Base-by-base conservation (phyloP, 2,888 invertebrate species). In the Tinea trinotella region DNA sequence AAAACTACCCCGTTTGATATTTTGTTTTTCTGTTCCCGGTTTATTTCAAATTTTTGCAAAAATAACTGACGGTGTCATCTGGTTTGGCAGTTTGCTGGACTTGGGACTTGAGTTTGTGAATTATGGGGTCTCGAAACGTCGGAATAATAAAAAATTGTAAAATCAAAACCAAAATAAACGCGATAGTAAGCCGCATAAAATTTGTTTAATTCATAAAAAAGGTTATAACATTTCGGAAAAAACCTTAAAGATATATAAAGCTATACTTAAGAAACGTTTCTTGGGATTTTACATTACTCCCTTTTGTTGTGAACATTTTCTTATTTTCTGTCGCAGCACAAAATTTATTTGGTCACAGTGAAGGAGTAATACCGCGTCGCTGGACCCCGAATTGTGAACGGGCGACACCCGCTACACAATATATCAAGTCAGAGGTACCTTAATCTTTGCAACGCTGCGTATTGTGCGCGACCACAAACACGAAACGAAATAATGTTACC, bases 311-410 rank as follows among this genome's bases (percentile, higher is more conserved):
- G 48, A 19, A 3, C 66, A 65, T 68, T 69, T 71, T 67, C 68
- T 68, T 73, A 71, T 73, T 70, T 50, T 72, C 66, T 68, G 66
- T 59, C 64, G 64, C 59, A 62, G 60, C 61, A 61, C 63, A 62
- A 68, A 69, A 75, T 73, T 71, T 76, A 75, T 73, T 69, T 72
- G 65, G 63, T 61, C 66, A 65, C 64, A 61, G 66, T 66, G 64
- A 64, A n/a, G n/a, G 65, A 70, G 70, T 67, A 64, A 69, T 70
- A 67, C 65, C 63, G 62, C 62, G 65, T 67, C 15, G 50, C 50
- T 63, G 70, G 69, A 68, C 67, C 68, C 30, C 66, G 62, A 66
- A 68, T 62, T 64, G 63, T 63, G 67, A 68, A 67, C 68, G 68
- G 65, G 68, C 67, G 70, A 71, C 72, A 69, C 63, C 63, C 66